Evolutionary conservation across 2,888 invertebrate genomes (phyloP).

Genomic region (Heliconius ethilla): DNA sequence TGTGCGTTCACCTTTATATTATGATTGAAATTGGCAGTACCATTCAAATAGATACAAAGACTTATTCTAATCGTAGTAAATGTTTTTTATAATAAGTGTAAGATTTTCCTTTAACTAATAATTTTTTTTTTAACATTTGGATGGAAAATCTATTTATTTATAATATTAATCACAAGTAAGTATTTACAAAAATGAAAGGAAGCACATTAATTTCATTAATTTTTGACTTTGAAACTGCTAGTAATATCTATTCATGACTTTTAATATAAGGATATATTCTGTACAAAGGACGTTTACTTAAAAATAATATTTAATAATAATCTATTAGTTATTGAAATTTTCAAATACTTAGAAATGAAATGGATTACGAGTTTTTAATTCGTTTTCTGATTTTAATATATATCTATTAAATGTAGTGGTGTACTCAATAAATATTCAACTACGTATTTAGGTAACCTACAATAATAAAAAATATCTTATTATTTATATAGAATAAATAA

Average conservation of each 20-base stretch:
- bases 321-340: neutral
- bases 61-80: constrained; percentile 21
- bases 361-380: neutral
- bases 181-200: constrained; percentile 26
- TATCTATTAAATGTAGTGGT: neutral
- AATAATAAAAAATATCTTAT: neutral
- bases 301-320: neutral
- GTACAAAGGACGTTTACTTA: constrained; percentile 24
- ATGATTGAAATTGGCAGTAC: constrained; percentile 19
- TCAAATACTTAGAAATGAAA: neutral
- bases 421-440: neutral
- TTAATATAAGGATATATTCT: constrained; percentile 22
- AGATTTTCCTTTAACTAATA: neutral
- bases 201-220: constrained; percentile 24
- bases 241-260: constrained; percentile 13
- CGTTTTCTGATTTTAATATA: neutral
- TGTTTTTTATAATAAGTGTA: constrained; percentile 24
- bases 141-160: constrained; percentile 33
- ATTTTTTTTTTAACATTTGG: constrained; percentile 17
- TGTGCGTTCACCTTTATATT: constrained; percentile 17
- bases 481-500: neutral
- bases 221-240: constrained; percentile 22
- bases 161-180: neutral
- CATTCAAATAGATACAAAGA: constrained; percentile 17
- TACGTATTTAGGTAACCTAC: neutral